These are phyloP conservation scores for Erpobdella octoculata DNA, from an alignment of 2,888 invertebrate genomes.

Conservation along the genomic window DNA sequence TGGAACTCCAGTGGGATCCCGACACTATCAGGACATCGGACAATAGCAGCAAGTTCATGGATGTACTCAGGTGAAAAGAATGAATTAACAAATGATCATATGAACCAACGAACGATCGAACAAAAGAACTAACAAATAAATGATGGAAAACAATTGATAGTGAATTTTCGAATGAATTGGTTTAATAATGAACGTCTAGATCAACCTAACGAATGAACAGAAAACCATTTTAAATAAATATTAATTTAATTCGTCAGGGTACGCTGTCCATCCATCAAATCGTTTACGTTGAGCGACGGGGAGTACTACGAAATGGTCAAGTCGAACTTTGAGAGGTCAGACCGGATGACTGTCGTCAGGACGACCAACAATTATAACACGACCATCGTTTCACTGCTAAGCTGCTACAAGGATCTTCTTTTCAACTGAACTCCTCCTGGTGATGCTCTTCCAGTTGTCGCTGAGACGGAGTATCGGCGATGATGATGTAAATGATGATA, in stretches of 20 bases:
- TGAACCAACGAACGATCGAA: too few relatives aligned
- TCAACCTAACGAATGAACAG: neutral
- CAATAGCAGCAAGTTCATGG: conserved; percentile 98
- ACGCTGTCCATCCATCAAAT: conserved; percentile 82
- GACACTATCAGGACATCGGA: conserved; percentile 96
- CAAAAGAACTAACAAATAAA: too few relatives aligned
- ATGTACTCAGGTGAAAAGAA: conserved; percentile 76
- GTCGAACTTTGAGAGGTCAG: conserved; percentile 96
- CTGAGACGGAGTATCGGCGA: conserved; percentile 20
- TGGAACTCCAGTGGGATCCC: conserved; percentile 96
- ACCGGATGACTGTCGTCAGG: conserved; percentile 82
- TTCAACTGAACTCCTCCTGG: conserved; percentile 64
- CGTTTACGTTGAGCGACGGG: conserved; percentile 90
- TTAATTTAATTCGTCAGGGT: conserved; percentile 55
- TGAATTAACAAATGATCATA: too few relatives aligned
- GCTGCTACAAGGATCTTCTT: conserved; percentile 85
- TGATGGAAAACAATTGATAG: too few relatives aligned
- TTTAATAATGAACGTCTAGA: neutral
- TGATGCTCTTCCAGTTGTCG: neutral
- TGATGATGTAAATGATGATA: conserved; percentile 24
- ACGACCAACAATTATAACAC: conserved; percentile 92
- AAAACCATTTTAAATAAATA: neutral
- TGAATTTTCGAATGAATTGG: neutral
- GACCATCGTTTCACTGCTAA: conserved; percentile 82
- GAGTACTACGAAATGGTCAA: conserved; percentile 98